Percentiles rank a stretch among this genome's conserved stretches.
Conservation (phyloP, 2,888 invertebrate genomes). For the Parelbella ahira region DNA sequence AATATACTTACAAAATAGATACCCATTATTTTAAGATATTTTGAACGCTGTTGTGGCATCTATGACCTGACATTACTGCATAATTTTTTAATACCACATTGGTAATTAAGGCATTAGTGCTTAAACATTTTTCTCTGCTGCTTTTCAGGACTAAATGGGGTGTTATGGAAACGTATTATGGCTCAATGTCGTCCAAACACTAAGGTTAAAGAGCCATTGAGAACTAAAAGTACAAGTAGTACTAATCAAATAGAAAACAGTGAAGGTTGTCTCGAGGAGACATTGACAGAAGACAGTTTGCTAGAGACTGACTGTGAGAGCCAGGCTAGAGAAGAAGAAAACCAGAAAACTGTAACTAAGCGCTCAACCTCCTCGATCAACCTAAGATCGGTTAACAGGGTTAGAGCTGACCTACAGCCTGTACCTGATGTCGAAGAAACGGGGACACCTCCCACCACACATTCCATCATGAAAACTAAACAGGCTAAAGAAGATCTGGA, state of each 20-base stretch:
- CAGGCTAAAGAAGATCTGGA: constrained; percentile 70
- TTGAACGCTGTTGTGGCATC: neutral
- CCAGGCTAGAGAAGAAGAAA: neutral
- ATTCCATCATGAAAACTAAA: constrained; percentile 80
- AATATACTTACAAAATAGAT: neutral
- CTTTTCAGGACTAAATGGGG: constrained; percentile 62
- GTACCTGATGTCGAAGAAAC: constrained; percentile 75
- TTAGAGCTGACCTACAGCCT: constrained; percentile 41
- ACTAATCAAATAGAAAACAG: neutral
- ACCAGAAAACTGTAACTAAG: neutral
- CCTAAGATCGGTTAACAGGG: constrained; percentile 41
- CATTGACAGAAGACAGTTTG: neutral
- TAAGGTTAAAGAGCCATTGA: constrained; percentile 42
- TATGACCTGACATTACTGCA: constrained; percentile 11
- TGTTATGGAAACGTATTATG: constrained; percentile 41
- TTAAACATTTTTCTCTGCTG: constrained; percentile 37
- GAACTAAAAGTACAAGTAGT: constrained; percentile 4
- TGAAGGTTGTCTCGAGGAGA: neutral
- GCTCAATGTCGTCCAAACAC: constrained; percentile 43
- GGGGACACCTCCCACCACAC: constrained; percentile 65
- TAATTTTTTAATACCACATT: constrained; percentile 41
- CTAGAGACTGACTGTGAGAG: neutral
- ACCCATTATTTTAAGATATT: constrained; percentile 1
- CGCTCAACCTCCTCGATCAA: constrained; percentile 35
- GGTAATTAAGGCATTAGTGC: constrained; percentile 21